These are phyloP conservation scores for Teleopsis dalmanni DNA, from an alignment of 1,140 invertebrate species.

Conservation along the genomic window DNA sequence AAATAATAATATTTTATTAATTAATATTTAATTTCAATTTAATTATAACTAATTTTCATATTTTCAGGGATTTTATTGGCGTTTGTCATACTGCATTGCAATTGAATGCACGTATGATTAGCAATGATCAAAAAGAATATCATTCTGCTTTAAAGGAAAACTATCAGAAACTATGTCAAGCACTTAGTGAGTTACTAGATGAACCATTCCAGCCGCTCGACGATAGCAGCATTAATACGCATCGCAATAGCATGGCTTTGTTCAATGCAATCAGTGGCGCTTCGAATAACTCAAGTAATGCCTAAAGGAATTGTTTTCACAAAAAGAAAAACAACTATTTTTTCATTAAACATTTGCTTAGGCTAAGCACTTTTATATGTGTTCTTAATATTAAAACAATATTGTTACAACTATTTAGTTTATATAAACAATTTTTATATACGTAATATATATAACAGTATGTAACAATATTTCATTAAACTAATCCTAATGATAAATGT, in stretches of 20 bases:
- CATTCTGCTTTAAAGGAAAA: constrained; percentile 78
- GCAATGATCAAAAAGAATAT: constrained; percentile 79
- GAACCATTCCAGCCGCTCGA: constrained; percentile 47
- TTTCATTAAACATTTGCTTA: too few relatives aligned
- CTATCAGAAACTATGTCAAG: constrained; percentile 75
- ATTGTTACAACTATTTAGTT: too few relatives aligned
- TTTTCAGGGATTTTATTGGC: constrained; percentile 74
- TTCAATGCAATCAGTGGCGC: constrained; percentile 63
- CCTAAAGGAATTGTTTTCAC: constrained; percentile 41
- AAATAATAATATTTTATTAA: constrained; percentile 1
- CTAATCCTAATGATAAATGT: too few relatives aligned
- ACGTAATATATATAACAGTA: too few relatives aligned
- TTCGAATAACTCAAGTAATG: constrained; percentile 57
- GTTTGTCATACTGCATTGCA: constrained; percentile 80
- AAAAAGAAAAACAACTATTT: constrained; percentile 13
- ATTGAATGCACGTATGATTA: constrained; percentile 77
- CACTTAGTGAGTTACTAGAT: constrained; percentile 63
- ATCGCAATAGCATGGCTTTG: constrained; percentile 57
- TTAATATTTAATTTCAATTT: background rate
- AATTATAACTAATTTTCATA: constrained; percentile 13
- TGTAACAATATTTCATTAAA: too few relatives aligned
- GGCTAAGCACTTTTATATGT: too few relatives aligned
- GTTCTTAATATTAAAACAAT: too few relatives aligned
- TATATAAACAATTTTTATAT: too few relatives aligned
- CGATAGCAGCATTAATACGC: constrained; percentile 41